These are phyloP conservation scores for Rallus crepitans DNA, from an alignment of 2,797 vertebrate species.

Conservation along the genomic window DNA sequence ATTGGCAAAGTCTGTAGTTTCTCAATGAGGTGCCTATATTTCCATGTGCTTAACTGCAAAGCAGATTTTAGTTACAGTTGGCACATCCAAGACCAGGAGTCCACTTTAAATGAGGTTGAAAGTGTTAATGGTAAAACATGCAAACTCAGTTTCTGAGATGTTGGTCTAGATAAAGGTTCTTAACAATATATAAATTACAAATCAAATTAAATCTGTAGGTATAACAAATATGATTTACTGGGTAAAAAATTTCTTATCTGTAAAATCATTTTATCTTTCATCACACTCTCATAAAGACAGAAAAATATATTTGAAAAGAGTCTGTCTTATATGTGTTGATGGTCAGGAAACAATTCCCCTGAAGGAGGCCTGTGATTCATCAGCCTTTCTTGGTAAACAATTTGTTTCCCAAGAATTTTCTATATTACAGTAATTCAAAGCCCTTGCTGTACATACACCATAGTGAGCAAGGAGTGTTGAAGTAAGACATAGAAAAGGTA, in stretches of 20 bases:
- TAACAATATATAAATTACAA: background rate
- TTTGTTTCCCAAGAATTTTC: background rate
- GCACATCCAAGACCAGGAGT: background rate
- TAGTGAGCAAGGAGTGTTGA: background rate
- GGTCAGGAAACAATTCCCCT: background rate
- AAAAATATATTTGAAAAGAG: background rate
- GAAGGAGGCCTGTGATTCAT: background rate
- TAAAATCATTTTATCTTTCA: background rate
- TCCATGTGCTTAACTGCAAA: background rate
- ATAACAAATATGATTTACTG: background rate
- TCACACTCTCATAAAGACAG: background rate
- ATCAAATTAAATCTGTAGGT: background rate
- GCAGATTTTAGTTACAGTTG: background rate
- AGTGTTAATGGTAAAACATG: background rate
- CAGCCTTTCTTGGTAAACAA: background rate
- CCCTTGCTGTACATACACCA: background rate
- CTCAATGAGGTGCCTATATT: background rate
- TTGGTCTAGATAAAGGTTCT: background rate
- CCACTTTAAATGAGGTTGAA: background rate
- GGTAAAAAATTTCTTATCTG: background rate
- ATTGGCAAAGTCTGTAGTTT: background rate
- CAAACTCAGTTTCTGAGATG: background rate
- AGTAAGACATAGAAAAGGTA: background rate
- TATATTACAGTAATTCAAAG: background rate
- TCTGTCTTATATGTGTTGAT: background rate